Base-by-base conservation (phyloP, 2,797 vertebrate genomes). In the Galagoides demidoff region DNA sequence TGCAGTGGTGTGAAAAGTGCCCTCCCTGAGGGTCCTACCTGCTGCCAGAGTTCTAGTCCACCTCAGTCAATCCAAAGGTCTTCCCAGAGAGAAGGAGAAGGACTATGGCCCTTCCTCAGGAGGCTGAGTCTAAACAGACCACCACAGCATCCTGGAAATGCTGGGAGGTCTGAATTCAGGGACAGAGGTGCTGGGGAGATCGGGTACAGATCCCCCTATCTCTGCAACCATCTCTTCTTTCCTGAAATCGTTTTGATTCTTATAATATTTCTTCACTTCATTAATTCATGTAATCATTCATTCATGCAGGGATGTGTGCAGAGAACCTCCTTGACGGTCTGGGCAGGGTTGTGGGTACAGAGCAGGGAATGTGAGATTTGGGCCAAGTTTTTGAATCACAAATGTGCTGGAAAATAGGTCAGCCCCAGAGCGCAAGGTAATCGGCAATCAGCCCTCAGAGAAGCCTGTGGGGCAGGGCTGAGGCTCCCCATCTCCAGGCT, bases 331-430 rank as follows among this genome's bases (percentile, higher is more conserved):
- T 85, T 1, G 1, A 20, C 23, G 57, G 87, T 78, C 34, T 49
- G 71, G 71, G 77, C 49, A 27, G 22, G 43, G 84, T 78, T 61
- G 78, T 64, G 49, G 59, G 57, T 77, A 64, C 66, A 73, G 68
- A 74, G 59, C 81, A 82, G 66, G 52, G 73, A 90, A 94, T 74
- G 9, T 79, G 79, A 78, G 86, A 96, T 94, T 64, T 94, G 79
- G 95, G 93, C 94, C 97, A 95, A 76, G 74, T 66, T 85, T 91
- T 68, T 55, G 43, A 11, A 82, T 78, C 68, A 76, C 43, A 1
- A 55, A 85, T 63, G 85, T 86, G 78, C 73, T 84, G 37, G 79
- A 97, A 97, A 96, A 87, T 96, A 97, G 97, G 97, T 68, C 97
- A 95, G 70, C 74, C 17, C 49, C 59, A 19, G 43, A 76, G 64